Conservation (phyloP, 1,140 invertebrate genomes). For the Magallana ariakensis region DNA sequence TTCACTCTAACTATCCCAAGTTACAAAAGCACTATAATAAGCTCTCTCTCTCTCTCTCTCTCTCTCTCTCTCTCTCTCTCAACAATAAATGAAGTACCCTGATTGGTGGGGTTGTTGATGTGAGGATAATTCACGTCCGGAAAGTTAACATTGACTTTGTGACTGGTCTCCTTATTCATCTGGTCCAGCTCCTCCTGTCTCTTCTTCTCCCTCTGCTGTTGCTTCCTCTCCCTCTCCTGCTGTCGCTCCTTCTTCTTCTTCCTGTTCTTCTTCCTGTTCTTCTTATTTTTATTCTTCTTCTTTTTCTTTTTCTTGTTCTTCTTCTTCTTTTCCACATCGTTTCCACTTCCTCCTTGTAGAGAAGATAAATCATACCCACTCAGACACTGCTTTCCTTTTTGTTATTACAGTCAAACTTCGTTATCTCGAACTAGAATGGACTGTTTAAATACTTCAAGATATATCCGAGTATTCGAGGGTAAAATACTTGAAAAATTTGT, state of each 20-base stretch:
- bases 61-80: no score
- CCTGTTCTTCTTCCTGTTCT: conserved; percentile 16
- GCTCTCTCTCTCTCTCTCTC: no score
- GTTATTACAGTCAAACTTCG: no score
- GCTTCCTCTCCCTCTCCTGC: conserved; percentile 27
- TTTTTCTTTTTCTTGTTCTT: conserved; percentile 33
- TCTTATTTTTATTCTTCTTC: conserved; percentile 34
- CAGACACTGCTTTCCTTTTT: neutral
- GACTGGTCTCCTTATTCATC: neutral
- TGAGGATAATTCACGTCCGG: neutral
- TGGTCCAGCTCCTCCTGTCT: neutral
- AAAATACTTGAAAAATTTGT: no score
- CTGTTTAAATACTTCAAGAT: no score
- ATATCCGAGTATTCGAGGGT: no score
- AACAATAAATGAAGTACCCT: neutral
- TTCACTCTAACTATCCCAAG: no score
- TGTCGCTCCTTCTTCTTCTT: conserved; percentile 39
- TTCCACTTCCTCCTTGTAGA: conserved; percentile 37
- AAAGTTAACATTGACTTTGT: neutral
- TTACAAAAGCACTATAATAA: no score
- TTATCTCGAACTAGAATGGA: no score
- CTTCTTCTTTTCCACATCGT: conserved; percentile 25
- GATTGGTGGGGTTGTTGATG: neutral
- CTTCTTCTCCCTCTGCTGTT: conserved; percentile 5
- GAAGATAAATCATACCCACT: conserved; percentile 6